Evolutionary conservation across 2,888 invertebrate species (phyloP).

Genomic region (Lysandra bellargus): DNA sequence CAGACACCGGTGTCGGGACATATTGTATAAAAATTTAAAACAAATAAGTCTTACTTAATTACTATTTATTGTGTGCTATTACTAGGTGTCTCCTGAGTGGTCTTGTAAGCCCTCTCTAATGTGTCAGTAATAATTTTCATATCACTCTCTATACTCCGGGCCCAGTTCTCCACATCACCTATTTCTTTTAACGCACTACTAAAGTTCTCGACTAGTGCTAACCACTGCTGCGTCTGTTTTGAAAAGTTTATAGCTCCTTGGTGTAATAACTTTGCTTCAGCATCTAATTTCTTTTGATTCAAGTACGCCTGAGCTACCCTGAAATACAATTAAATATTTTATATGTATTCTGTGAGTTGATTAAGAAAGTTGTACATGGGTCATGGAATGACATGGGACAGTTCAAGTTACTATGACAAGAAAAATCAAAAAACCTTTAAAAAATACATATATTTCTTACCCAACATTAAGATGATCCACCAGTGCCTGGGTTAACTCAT

Average conservation of each 20-base stretch:
- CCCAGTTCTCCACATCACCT: conserved; percentile 99
- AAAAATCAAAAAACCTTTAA: too few species aligned
- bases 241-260: conserved; percentile 96
- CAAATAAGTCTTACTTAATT: background rate
- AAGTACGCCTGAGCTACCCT: conserved; percentile 99
- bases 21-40: background rate
- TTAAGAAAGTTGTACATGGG: background rate
- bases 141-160: conserved; percentile 96
- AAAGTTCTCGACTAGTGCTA: conserved; percentile 93
- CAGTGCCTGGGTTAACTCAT: conserved; percentile 94
- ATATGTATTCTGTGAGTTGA: background rate
- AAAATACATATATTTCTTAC: conserved; percentile 69
- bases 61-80: conserved; percentile 49
- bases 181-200: conserved; percentile 95
- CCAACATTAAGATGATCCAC: conserved; percentile 99
- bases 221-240: conserved; percentile 98
- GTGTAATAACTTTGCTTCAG: conserved; percentile 97
- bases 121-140: conserved; percentile 95
- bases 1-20: too few species aligned
- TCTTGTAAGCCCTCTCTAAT: conserved; percentile 95
- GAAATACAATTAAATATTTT: conserved; percentile 47
- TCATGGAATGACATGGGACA: background rate
- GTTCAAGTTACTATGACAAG: background rate
- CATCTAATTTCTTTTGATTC: conserved; percentile 98
- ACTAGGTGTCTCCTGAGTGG: conserved; percentile 67